Evolutionary conservation across 2,888 invertebrate genomes (phyloP).

Genomic region (Pterostichus madidus): DNA sequence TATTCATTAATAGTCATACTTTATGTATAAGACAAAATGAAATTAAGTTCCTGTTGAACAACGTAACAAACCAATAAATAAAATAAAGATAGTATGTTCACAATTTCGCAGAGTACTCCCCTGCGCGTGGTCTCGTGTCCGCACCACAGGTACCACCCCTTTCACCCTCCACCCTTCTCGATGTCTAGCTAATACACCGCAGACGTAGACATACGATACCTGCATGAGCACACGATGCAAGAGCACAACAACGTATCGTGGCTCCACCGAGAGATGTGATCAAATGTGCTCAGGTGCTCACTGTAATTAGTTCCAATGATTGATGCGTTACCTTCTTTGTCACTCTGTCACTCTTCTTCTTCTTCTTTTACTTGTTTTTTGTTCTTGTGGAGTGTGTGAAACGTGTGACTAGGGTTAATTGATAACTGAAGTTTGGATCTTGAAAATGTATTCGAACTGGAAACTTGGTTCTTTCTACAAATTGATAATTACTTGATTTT

Average conservation of each 20-base stretch:
- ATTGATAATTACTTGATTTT: no score
- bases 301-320: slow-evolving; percentile 48
- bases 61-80: no score
- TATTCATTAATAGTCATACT: no score
- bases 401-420: background rate
- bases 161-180: background rate
- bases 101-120: no score
- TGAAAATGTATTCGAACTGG: no score
- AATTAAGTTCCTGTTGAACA: no score
- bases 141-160: background rate
- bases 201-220: slow-evolving; percentile 7
- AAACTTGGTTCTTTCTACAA: no score
- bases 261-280: slow-evolving; percentile 25
- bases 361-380: background rate
- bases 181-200: background rate
- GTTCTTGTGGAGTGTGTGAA: background rate
- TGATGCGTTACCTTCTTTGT: slow-evolving; percentile 18
- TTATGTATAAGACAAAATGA: no score
- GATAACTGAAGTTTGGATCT: background rate
- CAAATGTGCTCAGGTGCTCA: slow-evolving; percentile 11
- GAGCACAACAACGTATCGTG: background rate
- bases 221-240: background rate
- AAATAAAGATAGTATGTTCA: no score
- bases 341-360: slow-evolving; percentile 1
- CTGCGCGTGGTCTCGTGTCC: background rate